Evolutionary conservation across 37 sponge, comb jelly and placozoan genomes (phyloP), one percentile per base, ranked within the genome.

Genomic region (Theonella swinhoei): DNA sequence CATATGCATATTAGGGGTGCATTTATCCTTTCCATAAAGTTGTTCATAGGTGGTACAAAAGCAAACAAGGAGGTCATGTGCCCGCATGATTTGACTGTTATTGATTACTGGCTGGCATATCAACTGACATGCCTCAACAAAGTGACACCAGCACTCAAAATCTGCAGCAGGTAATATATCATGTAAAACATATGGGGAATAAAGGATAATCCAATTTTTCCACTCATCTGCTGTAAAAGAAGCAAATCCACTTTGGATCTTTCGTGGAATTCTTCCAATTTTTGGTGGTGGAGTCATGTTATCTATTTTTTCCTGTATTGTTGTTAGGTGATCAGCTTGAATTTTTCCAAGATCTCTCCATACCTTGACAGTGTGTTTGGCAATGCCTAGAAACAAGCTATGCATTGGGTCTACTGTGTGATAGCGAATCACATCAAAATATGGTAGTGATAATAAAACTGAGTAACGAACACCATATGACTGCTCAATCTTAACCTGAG

Each of bases 341-440:
- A 75, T 75, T 26, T 32, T 19, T 35, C 70, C 54, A 8, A 31
- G 64, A 22, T 67, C 62, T 74, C 38, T 80, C 3, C 32, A 11
- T 26, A 41, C 43, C 5, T 34, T 38, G 0, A 62, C 24, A 30
- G 77, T 7, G 70, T 83, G 76, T 42, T 91, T 91, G 40, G 88
- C 83, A 26, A 70, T 79, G 17, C 92, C 92, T 42, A 91, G 36
- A 54, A 78, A 83, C 8, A 87, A 70, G 54, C 87, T 91, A 47
- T 91, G 92, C 92, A 91, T 91, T 20, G 80, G 88, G 59, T 91
- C 92, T 32, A 91, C 74, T 11, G 73, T n/a, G 29, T 82, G 83
- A 76, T 76, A 76, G 35, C 43, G 35, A 20, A 61, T 23, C 40
- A 58, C 29, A 73, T 81, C 72, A 76, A 88, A 92, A 74, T 92